Conservation (phyloP, 2,797 vertebrate genomes). For the Gila robusta region DNA sequence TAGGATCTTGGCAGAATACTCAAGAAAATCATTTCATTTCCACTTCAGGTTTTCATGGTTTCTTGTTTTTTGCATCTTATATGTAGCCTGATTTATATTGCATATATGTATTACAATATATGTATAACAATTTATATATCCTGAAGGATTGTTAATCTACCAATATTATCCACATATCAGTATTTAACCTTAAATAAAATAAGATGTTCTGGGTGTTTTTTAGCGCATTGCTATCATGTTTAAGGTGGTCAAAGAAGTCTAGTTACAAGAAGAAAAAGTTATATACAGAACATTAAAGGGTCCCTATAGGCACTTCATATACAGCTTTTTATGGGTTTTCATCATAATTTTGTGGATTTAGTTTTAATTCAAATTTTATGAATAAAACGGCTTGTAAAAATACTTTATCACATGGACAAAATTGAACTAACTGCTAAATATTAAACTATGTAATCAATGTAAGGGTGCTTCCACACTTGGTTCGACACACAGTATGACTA, state of each 20-base stretch:
- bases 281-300: neutral
- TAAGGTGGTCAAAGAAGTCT: neutral
- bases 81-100: neutral
- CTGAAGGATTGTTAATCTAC: neutral
- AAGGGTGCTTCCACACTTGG: neutral
- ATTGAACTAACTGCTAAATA: no score
- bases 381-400: neutral
- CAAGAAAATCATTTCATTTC: constrained; percentile 12
- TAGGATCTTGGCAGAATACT: constrained; percentile 27
- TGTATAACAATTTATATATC: neutral
- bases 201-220: neutral
- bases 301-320: neutral
- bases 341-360: neutral
- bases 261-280: neutral
- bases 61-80: neutral
- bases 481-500: no score
- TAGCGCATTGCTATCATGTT: neutral
- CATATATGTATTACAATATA: neutral
- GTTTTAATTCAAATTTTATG: no score
- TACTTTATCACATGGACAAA: neutral
- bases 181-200: neutral
- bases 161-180: neutral
- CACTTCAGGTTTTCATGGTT: neutral
- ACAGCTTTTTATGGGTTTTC: neutral
- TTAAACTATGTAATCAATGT: no score